Percentiles rank a stretch among this genome's conserved stretches.
phyloP scores from a whole-genome alignment of 2,888 invertebrate genomes.

The Pandemis heparana region DNA sequence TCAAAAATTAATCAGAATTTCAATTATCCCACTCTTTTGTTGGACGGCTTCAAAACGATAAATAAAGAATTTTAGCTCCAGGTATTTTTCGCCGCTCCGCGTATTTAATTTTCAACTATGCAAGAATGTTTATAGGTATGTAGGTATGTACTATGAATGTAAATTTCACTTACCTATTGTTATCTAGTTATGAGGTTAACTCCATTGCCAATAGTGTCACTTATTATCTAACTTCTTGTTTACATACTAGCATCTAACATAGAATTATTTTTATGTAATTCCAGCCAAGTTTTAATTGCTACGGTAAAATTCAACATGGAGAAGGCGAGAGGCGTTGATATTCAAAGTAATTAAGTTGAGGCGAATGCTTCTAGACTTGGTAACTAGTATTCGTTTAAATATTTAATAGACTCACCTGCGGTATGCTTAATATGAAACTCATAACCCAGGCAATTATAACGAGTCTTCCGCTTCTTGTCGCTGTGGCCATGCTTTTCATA shows the following conservation, averaged over 20 bases:
- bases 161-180: not conserved
- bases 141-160: not conserved
- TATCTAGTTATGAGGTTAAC: not conserved
- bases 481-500: slow-evolving; percentile 88
- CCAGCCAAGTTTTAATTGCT: slow-evolving; percentile 56
- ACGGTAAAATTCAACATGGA: slow-evolving; percentile 32
- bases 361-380: not conserved
- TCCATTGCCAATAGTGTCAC: not conserved
- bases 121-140: slow-evolving; percentile 1
- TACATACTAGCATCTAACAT: not conserved
- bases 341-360: slow-evolving; percentile 30
- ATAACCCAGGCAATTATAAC: slow-evolving; percentile 90
- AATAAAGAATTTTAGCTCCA: not conserved
- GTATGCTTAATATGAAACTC: slow-evolving; percentile 90
- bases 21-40: not conserved
- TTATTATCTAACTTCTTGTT: not conserved
- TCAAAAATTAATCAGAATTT: no score
- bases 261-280: not conserved
- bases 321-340: not conserved
- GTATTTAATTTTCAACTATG: not conserved
- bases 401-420: slow-evolving; percentile 88
- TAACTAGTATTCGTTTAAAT: slow-evolving; percentile 8
- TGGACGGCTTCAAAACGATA: not conserved
- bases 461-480: slow-evolving; percentile 88
- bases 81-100: not conserved